Conservation (phyloP, 1,140 invertebrate genomes). For the Aphis craccivora region DNA sequence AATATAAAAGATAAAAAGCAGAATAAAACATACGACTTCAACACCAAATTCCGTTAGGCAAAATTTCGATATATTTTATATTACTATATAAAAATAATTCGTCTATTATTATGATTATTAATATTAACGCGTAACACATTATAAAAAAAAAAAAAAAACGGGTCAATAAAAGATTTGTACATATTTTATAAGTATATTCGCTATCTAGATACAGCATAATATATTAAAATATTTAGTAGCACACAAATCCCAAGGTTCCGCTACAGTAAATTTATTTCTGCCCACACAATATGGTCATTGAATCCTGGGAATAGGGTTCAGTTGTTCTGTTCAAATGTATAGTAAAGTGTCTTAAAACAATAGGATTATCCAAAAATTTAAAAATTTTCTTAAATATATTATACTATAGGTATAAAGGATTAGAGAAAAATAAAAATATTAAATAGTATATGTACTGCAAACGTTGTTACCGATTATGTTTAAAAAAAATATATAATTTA, state of each 20-base stretch:
- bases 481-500: neutral
- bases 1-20: conserved; percentile 36
- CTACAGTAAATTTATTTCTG: conserved; percentile 57
- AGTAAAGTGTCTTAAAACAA: neutral
- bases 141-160: conserved; percentile 20
- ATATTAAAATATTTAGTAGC: conserved; percentile 44
- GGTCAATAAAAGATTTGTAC: conserved; percentile 37
- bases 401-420: neutral
- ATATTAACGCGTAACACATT: conserved; percentile 46
- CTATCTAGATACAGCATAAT: conserved; percentile 48
- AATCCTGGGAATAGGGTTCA: neutral
- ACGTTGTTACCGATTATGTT: neutral
- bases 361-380: neutral
- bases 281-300: neutral
- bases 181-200: conserved; percentile 23
- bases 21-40: conserved; percentile 51
- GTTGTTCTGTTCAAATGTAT: conserved; percentile 45
- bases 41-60: conserved; percentile 48
- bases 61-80: conserved; percentile 53
- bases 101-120: conserved; percentile 50
- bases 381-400: neutral
- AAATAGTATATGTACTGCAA: neutral
- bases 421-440: neutral
- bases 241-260: conserved; percentile 55
- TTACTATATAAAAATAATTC: conserved; percentile 49